phyloP scores from a whole-genome alignment of 2,797 vertebrate genomes.

The Sitta carolinensis region DNA sequence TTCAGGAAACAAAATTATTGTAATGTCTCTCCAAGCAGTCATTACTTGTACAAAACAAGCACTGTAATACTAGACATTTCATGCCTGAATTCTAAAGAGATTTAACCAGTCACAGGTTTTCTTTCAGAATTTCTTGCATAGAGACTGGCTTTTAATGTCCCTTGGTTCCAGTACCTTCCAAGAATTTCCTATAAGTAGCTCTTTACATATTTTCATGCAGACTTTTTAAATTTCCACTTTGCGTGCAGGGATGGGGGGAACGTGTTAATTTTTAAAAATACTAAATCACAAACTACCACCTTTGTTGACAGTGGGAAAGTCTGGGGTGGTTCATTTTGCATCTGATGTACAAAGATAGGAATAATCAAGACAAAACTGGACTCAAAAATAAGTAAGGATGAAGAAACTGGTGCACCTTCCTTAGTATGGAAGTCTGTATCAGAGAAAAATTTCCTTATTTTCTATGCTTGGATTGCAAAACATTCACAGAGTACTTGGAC shows the following conservation, averaged over 20 bases:
- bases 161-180: conserved; percentile 1
- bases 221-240: neutral
- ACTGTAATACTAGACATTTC: conserved; percentile 49
- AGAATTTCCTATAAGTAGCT: conserved; percentile 24
- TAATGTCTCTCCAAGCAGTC: conserved; percentile 63
- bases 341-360: neutral
- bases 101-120: conserved; percentile 29
- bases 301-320: neutral
- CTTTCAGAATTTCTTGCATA: neutral
- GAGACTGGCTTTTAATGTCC: conserved; percentile 1
- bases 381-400: neutral
- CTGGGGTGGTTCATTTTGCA: neutral
- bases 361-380: neutral
- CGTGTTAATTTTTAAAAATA: neutral
- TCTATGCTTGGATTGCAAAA: neutral
- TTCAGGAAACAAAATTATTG: conserved; percentile 62
- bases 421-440: neutral
- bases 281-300: neutral
- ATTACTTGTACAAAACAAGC: neutral
- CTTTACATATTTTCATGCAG: neutral
- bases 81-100: conserved; percentile 57
- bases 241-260: neutral
- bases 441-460: neutral
- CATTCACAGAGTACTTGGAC: neutral
- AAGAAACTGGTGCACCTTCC: neutral